Evolutionary conservation across 2,113 vertebrate species (phyloP), one percentile per base, ranked within the genome.

Genomic region (Sterna hirundo): DNA sequence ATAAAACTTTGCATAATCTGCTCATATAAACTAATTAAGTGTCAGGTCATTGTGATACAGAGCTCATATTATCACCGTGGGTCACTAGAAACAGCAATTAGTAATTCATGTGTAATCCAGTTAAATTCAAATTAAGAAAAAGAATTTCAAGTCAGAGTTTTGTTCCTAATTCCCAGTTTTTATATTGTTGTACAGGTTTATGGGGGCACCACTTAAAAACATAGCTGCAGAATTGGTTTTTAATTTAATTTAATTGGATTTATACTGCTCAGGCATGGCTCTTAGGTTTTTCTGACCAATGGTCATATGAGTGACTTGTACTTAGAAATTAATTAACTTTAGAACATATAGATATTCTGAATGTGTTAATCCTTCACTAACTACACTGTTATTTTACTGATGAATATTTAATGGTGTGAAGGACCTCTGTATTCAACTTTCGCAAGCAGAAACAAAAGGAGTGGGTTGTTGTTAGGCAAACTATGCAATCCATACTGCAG

Each of bases 11-110:
- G 97, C 90, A 97, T 98, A 98, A 97, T 98, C 95, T 97, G 92
- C 97, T 97, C 96, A 94, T 78, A 96, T 60, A 85, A 95, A 95
- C 89, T 97, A 98, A 98, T 98, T 97, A 98, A 98, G 98, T 97
- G 94, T 97, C 96, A 98, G 94, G 95, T 87, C 94, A 94, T 95
- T 98, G 95, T 98, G 97, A 97, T 91, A 97, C 88, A 97, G 93
- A 97, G 97, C 96, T 97, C 96, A 74, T 95, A 96, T 77, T 82
- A 96, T 94, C 94, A 96, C 71, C 78, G 90, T 91, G 97, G 97
- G 97, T 98, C 97, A 97, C 94, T 97, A 94, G 94, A 97, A 96
- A 90, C 86, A 97, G 81, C 96, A 97, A 98, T 98, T 98, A 98
- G 95, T 94, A 97, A 97, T 96, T 96, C 96, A 96, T 96, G 83